Evolutionary conservation across 2,888 invertebrate genomes (phyloP), one percentile per base, ranked within the genome.

Genomic region (Cryptophagus acutangulus): DNA sequence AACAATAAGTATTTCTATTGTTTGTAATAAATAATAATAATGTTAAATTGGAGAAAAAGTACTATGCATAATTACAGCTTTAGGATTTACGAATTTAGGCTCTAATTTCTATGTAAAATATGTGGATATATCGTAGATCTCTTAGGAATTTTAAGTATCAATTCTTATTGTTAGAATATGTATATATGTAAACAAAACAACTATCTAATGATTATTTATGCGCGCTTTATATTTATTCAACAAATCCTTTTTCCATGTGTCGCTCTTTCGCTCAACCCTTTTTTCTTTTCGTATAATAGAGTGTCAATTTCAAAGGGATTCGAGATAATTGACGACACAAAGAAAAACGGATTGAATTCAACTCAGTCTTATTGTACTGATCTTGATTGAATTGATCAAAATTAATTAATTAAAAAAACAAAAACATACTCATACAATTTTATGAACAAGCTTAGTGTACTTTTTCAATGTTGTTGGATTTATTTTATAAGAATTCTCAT

Each of bases 31-130:
- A 47, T 43, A 48, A 49, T 45, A 45, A 47, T 38, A 28, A 17
- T 16, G 13, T n/a, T 13, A 34, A 31, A 8, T 28, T 40, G 13
- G 20, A 38, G 36, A 25, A 18, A 30, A 12, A 13, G 17, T n/a
- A 24, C 25, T 33, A 26, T 38, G 24, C 15, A 18, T 48, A 46
- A 43, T 41, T 48, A 52, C 52, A 46, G 51, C 51, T 52, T 52
- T 50, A 51, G 52, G 49, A 45, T 33, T 45, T 39, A 47, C 49
- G 48, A 50, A 50, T 46, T 46, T 49, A 49, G 65, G 62, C 63
- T 65, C 63, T 64, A 65, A 62, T 62, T 65, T 68, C 65, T 62
- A 63, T 69, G 67, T 69, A 69, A 62, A 62, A 67, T 68, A 68
- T 68, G 69, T 69, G 67, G 69, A 69, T 69, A 69, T 26, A 63